Base-by-base conservation (phyloP, 2,888 invertebrate species). In the Leptopilina drosophilae region DNA sequence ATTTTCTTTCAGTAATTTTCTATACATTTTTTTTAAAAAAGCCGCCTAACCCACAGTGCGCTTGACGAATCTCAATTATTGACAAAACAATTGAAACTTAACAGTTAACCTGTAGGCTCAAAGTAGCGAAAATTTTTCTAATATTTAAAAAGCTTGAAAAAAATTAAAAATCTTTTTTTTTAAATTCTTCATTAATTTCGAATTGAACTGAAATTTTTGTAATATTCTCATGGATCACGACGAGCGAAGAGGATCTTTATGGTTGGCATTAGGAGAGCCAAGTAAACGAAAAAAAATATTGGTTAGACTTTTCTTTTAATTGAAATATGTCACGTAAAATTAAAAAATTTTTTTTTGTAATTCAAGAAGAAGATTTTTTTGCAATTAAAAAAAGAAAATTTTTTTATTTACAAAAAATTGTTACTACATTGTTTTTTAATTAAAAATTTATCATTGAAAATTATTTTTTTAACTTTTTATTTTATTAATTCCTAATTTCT, bases 171-270 rank as follows among this genome's bases (percentile, higher is more conserved):
- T 49, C 12, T 49, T 49, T 12, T 46, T 12, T 15, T 11, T 46
- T 0, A 20, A 67, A 11, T 46, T 49, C 3, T 2, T 33, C 5
- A 33, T 33, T 33, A 33, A 33, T 33, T 33, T 3, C 5, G 4
- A 33, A 33, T 33, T 3, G 33, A 33, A 33, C 14, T 33, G 53
- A 33, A 33, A 5, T 14, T n/a, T 73, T 53, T 0, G 9, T 11
- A 5, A 12, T 33, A 73, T 73, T 20, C 42, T 42, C 0, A 62
- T 62, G 20, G 62, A 62, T 15, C 20, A 53, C 49, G 49, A 49
- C 49, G 73, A 9, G 4, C 49, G 49, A 12, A 69, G 53, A 7
- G 33, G 73, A 56, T 73, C 73, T 4, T 73, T 73, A 12, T 56
- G 56, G 53, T 14, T 33, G n/a, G 73, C 73, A 14, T 26, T 73